These are phyloP conservation scores for Sebastes cheni DNA, from an alignment of 2,797 vertebrate genomes.

Conservation along the genomic window DNA sequence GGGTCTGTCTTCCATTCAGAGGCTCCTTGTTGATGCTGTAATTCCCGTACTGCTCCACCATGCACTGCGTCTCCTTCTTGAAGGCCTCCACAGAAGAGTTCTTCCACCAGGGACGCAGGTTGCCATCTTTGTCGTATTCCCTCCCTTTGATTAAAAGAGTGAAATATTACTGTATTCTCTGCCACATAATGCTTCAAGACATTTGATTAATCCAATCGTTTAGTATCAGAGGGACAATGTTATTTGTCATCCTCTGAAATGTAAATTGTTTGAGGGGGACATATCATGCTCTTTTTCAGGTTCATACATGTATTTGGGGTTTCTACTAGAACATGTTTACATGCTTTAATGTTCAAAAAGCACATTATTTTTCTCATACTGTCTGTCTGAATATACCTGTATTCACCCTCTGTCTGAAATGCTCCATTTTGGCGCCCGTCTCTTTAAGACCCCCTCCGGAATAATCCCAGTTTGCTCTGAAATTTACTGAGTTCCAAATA, in stretches of 20 bases:
- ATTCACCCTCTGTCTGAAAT: too few relatives aligned
- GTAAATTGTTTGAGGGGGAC: neutral
- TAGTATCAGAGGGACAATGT: too few relatives aligned
- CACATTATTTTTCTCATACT: too few relatives aligned
- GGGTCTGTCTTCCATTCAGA: slow-evolving; percentile 91
- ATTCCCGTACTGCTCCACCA: slow-evolving; percentile 95
- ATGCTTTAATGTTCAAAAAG: too few relatives aligned
- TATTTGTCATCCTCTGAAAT: neutral
- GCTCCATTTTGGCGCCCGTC: too few relatives aligned
- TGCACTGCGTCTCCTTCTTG: slow-evolving; percentile 92
- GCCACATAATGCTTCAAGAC: neutral
- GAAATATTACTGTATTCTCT: neutral
- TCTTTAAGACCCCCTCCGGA: too few relatives aligned
- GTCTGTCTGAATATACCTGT: too few relatives aligned
- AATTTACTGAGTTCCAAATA: too few relatives aligned
- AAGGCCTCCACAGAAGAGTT: slow-evolving; percentile 97
- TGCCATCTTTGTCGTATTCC: slow-evolving; percentile 96
- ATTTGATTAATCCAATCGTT: neutral
- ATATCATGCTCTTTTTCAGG: too few relatives aligned
- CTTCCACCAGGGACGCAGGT: slow-evolving; percentile 98
- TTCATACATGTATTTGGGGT: too few relatives aligned
- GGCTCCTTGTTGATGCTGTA: slow-evolving; percentile 92
- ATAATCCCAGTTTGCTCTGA: too few relatives aligned
- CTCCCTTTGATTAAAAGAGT: slow-evolving; percentile 81
- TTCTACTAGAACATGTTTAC: too few relatives aligned